Conservation (phyloP, 2,113 vertebrate species). For the Ellobius talpinus region DNA sequence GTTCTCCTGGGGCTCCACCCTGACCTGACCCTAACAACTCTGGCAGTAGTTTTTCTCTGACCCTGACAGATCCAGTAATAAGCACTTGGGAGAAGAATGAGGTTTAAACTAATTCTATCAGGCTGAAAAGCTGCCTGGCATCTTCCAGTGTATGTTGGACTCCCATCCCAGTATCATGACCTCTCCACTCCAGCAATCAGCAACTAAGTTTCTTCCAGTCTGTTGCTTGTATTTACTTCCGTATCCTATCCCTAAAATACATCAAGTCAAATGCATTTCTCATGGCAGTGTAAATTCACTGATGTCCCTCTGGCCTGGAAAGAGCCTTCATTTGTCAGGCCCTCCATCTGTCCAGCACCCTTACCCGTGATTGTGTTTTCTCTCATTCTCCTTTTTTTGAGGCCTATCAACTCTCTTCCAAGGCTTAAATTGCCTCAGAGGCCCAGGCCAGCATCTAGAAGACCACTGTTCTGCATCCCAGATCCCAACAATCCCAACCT, state of each 20-base stretch:
- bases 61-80: too few species aligned
- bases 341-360: not conserved
- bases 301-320: not conserved
- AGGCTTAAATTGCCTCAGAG: not conserved
- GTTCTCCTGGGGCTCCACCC: too few species aligned
- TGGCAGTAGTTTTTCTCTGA: not conserved
- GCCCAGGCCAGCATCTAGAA: not conserved
- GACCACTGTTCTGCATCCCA: not conserved
- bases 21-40: not conserved
- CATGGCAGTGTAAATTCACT: not conserved
- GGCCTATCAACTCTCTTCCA: not conserved
- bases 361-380: not conserved
- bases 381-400: not conserved
- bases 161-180: accelerated
- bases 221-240: not conserved
- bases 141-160: not conserved
- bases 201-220: not conserved
- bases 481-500: not conserved
- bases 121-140: accelerated
- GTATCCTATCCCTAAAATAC: not conserved
- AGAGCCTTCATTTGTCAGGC: not conserved
- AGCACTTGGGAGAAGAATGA: not conserved
- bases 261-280: constrained; percentile 22
- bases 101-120: accelerated
- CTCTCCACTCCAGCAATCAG: not conserved